Conservation (phyloP, 2,113 vertebrate species). For the Sebastes fasciatus region DNA sequence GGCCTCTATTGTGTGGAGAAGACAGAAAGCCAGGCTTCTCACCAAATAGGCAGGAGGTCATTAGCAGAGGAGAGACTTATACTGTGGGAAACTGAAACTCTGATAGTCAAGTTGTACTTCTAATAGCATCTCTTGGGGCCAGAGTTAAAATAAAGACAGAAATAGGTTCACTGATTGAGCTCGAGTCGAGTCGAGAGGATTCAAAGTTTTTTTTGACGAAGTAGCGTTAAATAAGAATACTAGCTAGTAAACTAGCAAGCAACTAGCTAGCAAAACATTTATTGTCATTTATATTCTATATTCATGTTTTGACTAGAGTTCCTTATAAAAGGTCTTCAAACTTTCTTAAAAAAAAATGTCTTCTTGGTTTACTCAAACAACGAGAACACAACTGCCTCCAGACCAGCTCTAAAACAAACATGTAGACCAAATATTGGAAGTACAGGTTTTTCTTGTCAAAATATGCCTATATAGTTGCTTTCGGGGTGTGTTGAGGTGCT, state of each 20-base stretch:
- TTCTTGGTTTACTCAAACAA: not conserved
- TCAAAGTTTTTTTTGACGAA: not conserved
- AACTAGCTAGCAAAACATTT: not conserved
- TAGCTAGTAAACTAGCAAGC: not conserved
- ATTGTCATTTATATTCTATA: not conserved
- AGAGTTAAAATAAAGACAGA: not conserved
- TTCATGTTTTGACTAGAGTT: not conserved
- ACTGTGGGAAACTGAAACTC: not conserved
- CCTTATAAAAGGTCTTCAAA: no score
- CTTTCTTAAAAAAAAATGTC: not conserved
- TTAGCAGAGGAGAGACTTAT: not conserved
- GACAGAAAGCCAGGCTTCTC: slow-evolving; percentile 14
- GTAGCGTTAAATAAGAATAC: not conserved
- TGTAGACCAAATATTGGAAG: not conserved
- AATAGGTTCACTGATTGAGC: no score
- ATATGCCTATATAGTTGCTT: not conserved
- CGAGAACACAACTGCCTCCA: no score
- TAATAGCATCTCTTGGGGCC: not conserved
- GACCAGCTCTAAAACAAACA: not conserved
- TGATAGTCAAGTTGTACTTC: not conserved
- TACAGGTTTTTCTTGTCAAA: not conserved
- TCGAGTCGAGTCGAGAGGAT: not conserved
- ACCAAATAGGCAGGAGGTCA: slow-evolving; percentile 16
- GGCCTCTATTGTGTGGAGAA: not conserved
- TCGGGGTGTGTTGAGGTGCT: not conserved